Conservation (phyloP, 2,888 invertebrate species). For the Neoscelio sp. region DNA sequence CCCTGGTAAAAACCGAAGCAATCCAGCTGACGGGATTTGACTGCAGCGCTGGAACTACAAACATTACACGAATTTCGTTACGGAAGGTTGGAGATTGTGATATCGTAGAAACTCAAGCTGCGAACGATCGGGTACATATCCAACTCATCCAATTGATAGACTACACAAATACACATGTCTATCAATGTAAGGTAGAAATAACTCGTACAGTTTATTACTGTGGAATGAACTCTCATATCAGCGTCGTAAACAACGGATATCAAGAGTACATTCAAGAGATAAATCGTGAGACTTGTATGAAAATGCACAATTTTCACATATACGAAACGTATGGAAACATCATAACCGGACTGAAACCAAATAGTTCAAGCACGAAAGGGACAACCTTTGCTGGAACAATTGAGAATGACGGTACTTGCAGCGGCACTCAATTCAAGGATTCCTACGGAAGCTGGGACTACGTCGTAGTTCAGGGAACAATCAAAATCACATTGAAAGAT, state of each 20-base stretch:
- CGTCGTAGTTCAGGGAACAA: conserved; percentile 1
- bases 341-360: background rate
- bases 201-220: background rate
- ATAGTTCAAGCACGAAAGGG: too few species aligned
- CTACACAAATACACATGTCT: background rate
- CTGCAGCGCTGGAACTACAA: background rate
- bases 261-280: conserved; percentile 5
- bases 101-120: background rate
- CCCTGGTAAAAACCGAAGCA: too few species aligned
- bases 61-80: background rate
- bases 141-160: background rate
- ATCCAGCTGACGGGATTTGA: background rate
- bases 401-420: background rate
- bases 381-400: background rate
- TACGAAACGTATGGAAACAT: too few species aligned
- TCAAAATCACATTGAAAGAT: conserved; percentile 16
- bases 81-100: background rate
- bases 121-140: background rate
- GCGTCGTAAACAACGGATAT: background rate
- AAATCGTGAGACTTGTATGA: background rate
- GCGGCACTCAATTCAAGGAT: background rate
- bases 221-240: background rate
- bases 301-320: background rate
- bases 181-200: background rate
- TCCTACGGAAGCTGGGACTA: background rate